Base-by-base conservation (phyloP, 2,888 invertebrate species). In the Troilus luridus region DNA sequence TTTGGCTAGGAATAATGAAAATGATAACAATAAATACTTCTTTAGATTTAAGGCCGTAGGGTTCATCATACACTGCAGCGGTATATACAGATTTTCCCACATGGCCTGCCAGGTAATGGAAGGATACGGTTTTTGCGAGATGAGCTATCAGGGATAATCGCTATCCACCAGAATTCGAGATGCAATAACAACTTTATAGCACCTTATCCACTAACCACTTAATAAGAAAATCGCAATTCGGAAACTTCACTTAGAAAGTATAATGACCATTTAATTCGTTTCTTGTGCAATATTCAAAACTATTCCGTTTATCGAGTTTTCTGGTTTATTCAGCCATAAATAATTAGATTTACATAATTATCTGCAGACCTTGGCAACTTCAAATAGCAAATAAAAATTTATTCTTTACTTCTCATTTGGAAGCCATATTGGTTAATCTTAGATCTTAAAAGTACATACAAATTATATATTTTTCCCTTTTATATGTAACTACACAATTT, bases 181-280 rank as follows among this genome's bases (percentile, higher is more conserved):
- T 77, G 72, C 41, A 77, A 77, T 77, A 77, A 77, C 72, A 77
- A 77, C 27, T 77, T 77, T 77, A 77, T 77, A 77, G 72, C 72
- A 41, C 41, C 72, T 41, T 77, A 77, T 77, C 72, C 72, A 77
- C 72, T 77, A 77, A 77, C 72, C 41, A 77, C 72, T 77, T 77
- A 77, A 77, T 77, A 27, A 41, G 27, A 41, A 77, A 77, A 77
- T 41, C 14, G 14, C 72, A 41, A 77, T 77, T 77, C 41, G 41
- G 41, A 41, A 77, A 77, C 72, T 77, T 41, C 72, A 77, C 72
- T 77, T 77, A 77, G 72, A 41, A 77, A 77, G 72, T 6, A 77
- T 85, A 85, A 85, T 56, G 56, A 85, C 54, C 21, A 58, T 85
- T 85, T 85, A 58, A 85, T 85, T 56, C 56, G 85, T 58, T 85